Evolutionary conservation across 2,113 vertebrate species (phyloP).

Genomic region (Astatoreochromis straeleni): DNA sequence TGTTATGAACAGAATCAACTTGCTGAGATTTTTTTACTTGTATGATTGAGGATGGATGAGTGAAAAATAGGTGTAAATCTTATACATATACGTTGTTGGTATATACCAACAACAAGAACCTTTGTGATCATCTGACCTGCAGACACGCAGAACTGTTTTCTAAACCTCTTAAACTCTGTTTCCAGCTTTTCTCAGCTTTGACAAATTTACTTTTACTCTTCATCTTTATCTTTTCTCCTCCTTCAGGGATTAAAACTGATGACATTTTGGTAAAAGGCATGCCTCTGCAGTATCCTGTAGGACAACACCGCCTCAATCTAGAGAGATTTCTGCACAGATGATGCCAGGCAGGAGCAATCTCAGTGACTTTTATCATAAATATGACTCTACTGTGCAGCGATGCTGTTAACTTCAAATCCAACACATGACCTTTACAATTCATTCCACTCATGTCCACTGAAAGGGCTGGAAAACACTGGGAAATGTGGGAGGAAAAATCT

Average conservation of each 20-base stretch:
- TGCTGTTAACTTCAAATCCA: not conserved
- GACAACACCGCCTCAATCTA: not conserved
- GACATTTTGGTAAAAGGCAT: not conserved
- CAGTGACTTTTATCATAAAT: not conserved
- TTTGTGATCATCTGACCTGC: not conserved
- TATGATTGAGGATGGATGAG: not conserved
- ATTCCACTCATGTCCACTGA: not conserved
- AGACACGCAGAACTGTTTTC: not conserved
- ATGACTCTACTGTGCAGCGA: not conserved
- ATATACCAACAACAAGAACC: not conserved
- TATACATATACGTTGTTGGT: accelerated
- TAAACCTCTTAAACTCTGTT: not conserved
- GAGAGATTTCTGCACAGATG: not conserved
- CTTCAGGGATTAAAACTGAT: not conserved
- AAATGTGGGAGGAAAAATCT: not conserved
- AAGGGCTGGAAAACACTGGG: not conserved
- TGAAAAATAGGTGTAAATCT: not conserved
- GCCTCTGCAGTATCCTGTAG: not conserved
- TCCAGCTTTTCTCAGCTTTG: not conserved
- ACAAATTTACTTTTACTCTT: not conserved
- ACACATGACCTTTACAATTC: not conserved
- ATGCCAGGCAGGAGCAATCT: not conserved
- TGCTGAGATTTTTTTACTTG: not conserved
- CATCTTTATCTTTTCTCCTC: not conserved
- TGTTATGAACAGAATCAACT: not conserved